Conservation (phyloP, 2,113 vertebrate genomes). For the Passer domesticus region DNA sequence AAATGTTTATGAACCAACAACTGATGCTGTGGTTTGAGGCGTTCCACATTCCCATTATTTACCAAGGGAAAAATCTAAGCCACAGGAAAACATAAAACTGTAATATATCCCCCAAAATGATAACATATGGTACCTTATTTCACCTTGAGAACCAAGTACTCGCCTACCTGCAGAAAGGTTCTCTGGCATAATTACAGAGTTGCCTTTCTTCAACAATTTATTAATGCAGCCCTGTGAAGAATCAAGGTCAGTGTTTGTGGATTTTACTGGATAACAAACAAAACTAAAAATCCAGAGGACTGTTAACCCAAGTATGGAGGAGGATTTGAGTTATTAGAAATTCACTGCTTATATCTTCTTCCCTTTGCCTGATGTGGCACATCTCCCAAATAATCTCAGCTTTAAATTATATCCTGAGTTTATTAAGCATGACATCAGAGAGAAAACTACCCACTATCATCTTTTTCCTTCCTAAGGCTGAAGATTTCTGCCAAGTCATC, state of each 20-base stretch:
- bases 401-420: slow-evolving; percentile 18
- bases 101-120: neutral
- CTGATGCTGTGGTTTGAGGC: neutral
- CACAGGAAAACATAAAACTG: neutral
- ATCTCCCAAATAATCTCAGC: neutral
- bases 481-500: slow-evolving; percentile 19
- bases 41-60: neutral
- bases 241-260: neutral
- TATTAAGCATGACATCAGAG: neutral
- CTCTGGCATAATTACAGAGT: neutral
- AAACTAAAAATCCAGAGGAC: neutral
- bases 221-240: neutral
- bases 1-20: neutral
- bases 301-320: neutral
- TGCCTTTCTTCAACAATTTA: neutral
- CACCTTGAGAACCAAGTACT: neutral
- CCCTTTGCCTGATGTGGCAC: neutral
- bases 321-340: neutral
- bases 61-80: neutral
- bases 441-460: neutral
- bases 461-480: slow-evolving; percentile 13
- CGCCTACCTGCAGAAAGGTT: neutral
- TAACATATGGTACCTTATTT: neutral
- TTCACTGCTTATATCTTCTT: neutral
- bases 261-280: neutral